Evolutionary conservation across 2,113 vertebrate genomes (phyloP).

Genomic region (Stegostoma tigrinum): DNA sequence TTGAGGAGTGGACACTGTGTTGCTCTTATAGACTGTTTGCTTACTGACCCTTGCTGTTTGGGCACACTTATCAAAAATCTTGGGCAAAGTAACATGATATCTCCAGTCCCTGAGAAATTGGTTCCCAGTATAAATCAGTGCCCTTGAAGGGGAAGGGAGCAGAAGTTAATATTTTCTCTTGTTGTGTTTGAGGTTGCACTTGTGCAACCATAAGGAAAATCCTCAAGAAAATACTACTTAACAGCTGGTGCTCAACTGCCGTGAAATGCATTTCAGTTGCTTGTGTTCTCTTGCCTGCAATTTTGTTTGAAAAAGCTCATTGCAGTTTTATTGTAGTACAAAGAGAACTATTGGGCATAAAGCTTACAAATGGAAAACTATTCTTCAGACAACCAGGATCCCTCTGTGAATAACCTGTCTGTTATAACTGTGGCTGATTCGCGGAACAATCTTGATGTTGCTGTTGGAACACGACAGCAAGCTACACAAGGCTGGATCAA

Average conservation of each 20-base stretch:
- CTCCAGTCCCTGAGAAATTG: neutral
- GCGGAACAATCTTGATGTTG: constrained; percentile 77
- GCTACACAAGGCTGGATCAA: constrained; percentile 93
- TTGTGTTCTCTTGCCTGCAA: neutral
- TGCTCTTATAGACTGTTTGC: neutral
- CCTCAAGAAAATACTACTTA: neutral
- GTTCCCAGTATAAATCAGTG: neutral
- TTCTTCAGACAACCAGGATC: constrained; percentile 80
- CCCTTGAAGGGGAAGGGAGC: neutral
- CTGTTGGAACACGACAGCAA: constrained; percentile 83
- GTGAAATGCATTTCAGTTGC: neutral
- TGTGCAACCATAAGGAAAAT: neutral
- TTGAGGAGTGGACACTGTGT: neutral
- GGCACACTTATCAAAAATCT: neutral
- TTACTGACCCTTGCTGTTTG: neutral
- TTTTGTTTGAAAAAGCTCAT: neutral
- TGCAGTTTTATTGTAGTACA: constrained; percentile 10
- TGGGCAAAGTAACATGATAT: neutral
- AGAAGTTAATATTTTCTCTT: neutral
- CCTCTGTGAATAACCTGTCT: constrained; percentile 65
- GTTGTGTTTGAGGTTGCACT: neutral
- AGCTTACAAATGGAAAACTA: constrained; percentile 2
- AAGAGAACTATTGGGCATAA: neutral
- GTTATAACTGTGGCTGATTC: constrained; percentile 61
- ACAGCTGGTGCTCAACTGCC: neutral